Conservation (phyloP, 2,113 vertebrate species). For the Ceyx margarethae region DNA sequence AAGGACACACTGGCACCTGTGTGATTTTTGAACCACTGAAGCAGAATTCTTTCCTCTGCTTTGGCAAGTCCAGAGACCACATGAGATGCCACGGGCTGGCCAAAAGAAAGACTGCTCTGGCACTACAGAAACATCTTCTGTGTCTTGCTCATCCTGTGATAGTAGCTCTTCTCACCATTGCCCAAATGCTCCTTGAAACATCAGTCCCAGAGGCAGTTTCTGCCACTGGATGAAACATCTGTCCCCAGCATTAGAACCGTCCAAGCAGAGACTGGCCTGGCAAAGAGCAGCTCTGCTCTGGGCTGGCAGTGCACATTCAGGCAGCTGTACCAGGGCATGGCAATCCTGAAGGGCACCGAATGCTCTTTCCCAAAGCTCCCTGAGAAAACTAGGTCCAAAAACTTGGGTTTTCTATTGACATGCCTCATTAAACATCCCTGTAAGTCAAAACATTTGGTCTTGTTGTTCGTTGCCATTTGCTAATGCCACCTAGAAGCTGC, state of each 20-base stretch:
- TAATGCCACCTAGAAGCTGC: background rate
- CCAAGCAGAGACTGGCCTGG: background rate
- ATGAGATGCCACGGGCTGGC: background rate
- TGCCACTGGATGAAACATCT: background rate
- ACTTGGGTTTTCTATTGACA: background rate
- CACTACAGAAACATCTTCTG: background rate
- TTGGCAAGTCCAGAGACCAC: conserved; percentile 38
- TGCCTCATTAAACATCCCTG: background rate
- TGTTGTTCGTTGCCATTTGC: background rate
- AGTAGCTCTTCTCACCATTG: background rate
- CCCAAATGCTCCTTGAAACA: background rate
- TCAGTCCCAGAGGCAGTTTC: background rate
- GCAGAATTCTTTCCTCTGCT: conserved; percentile 40
- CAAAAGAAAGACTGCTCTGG: conserved; percentile 23
- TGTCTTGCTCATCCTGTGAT: background rate
- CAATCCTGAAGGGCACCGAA: background rate
- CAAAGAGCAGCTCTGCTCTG: background rate
- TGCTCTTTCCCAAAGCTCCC: background rate
- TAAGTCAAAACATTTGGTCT: background rate
- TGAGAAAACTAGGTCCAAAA: background rate
- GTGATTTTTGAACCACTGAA: conserved; percentile 39
- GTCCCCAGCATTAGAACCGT: background rate
- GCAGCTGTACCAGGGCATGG: background rate
- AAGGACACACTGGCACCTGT: conserved; percentile 49
- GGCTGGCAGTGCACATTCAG: background rate